These are phyloP conservation scores for Lepidurus packardi DNA, from an alignment of 1,140 invertebrate species.

Conservation along the genomic window DNA sequence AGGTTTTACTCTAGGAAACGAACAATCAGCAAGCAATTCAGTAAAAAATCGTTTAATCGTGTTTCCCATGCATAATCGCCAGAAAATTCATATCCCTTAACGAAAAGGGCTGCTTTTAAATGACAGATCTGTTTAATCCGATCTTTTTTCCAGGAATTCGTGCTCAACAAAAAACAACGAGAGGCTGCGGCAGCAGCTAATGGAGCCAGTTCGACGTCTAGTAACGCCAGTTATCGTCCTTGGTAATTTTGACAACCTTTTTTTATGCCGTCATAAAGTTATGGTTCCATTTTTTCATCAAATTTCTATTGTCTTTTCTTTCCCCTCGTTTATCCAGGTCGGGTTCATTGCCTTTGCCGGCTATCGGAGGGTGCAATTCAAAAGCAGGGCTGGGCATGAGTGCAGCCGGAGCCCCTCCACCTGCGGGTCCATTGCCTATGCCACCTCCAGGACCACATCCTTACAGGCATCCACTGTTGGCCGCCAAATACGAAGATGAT, in stretches of 20 bases:
- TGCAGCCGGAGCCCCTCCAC: background rate
- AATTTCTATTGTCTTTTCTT: background rate
- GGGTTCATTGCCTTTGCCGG: slow-evolving; percentile 25
- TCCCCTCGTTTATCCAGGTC: background rate
- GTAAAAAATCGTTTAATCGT: too few relatives aligned
- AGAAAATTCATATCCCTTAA: too few relatives aligned
- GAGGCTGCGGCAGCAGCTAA: slow-evolving; percentile 59
- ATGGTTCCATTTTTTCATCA: background rate
- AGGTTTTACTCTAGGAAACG: too few relatives aligned
- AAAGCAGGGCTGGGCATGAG: background rate
- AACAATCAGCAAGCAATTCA: too few relatives aligned
- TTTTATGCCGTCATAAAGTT: background rate
- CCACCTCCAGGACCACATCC: slow-evolving; percentile 41
- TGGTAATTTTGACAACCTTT: background rate
- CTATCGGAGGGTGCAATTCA: slow-evolving; percentile 3
- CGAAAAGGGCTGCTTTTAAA: background rate
- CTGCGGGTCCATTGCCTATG: slow-evolving; percentile 24
- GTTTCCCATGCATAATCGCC: too few relatives aligned
- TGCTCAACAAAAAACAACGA: slow-evolving; percentile 80
- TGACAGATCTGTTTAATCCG: slow-evolving; percentile 17
- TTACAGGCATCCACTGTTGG: slow-evolving; percentile 48
- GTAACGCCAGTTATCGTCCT: slow-evolving; percentile 20
- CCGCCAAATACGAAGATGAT: slow-evolving; percentile 70
- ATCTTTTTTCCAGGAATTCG: slow-evolving; percentile 65
- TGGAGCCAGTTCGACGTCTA: slow-evolving; percentile 34